Base-by-base conservation (phyloP, 2,888 invertebrate genomes). In the Lepidochrysops patricia region DNA sequence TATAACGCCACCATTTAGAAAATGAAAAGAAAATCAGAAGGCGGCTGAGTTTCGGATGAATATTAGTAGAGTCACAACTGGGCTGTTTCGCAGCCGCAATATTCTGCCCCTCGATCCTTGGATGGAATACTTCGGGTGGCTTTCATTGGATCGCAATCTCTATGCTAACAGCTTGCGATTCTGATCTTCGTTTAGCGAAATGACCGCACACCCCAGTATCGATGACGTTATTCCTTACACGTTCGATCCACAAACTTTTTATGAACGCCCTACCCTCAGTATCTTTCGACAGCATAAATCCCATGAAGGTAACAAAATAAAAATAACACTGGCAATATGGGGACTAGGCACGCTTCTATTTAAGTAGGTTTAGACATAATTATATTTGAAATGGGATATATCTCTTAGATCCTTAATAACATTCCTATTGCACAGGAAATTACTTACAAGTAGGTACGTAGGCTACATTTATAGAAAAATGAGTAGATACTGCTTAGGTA, bases 121-220 rank as follows among this genome's bases (percentile, higher is more conserved):
- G 85, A 86, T 85, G 84, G 84, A 86, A 83, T 86, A 83, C 85
- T 83, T 79, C 74, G 80, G 80, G 77, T 77, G 82, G 84, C 82
- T 82, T 83, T 82, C 85, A 84, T 84, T 87, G 85, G 87, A 87
- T 89, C 80, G 83, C 88, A 87, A 89, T 89, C 87, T 89, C 88
- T 89, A 89, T 89, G 88, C 89, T 88, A 89, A 88, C 85, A 86
- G 88, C 85, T 82, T 83, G 83, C 86, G 89, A 89, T 89, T 89
- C 85, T 84, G 88, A 89, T 89, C 89, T 89, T 88, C 89, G 88
- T 88, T 89, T 89, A 88, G 86, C 88, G 84, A 74, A 89, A 89
- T 89, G 89, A 89, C 89, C 89, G 85, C 89, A 86, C 86, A 82
- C 87, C 84, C 81, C 80, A 72, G 75, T 75, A 76, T 76, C 79